Evolutionary conservation across 1,140 invertebrate species (phyloP).

Genomic region (Atta cephalotes): DNA sequence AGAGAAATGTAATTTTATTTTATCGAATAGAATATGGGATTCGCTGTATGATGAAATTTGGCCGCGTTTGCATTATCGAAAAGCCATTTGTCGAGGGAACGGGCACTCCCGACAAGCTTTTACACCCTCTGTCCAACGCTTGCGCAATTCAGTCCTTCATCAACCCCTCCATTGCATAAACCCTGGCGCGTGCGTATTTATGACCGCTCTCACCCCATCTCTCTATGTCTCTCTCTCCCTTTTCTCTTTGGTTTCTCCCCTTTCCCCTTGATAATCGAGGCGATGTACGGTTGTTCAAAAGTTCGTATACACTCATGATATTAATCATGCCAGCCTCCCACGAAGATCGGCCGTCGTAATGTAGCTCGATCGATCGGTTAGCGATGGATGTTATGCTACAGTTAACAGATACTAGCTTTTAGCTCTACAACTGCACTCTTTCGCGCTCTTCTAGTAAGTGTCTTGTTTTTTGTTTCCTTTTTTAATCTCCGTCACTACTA

Average conservation of each 20-base stretch:
- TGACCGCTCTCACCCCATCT: not conserved
- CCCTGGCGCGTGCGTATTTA: slow-evolving; percentile 55
- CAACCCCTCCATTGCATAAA: slow-evolving; percentile 55
- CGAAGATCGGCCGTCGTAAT: slow-evolving; percentile 27
- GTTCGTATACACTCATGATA: slow-evolving; percentile 44
- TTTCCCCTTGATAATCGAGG: slow-evolving; percentile 23
- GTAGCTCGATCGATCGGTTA: slow-evolving; percentile 42
- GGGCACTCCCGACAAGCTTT: slow-evolving; percentile 63
- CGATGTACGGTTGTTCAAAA: slow-evolving; percentile 55
- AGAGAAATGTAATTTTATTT: not conserved
- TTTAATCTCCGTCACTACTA: slow-evolving; percentile 24
- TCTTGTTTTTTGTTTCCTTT: not conserved
- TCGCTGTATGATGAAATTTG: slow-evolving; percentile 64
- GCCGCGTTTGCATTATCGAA: slow-evolving; percentile 65
- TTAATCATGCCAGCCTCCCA: slow-evolving; percentile 49
- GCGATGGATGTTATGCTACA: slow-evolving; percentile 16
- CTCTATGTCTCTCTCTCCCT: slow-evolving; percentile 13
- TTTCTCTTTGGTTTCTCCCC: not conserved
- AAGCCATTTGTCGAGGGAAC: slow-evolving; percentile 55
- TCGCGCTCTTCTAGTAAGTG: not conserved
- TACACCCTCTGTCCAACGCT: slow-evolving; percentile 67
- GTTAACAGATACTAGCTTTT: not conserved
- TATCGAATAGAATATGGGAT: slow-evolving; percentile 19
- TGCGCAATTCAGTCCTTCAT: slow-evolving; percentile 66
- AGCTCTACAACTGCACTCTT: slow-evolving; percentile 1